Evolutionary conservation across 2,888 invertebrate species (phyloP), one percentile per base, ranked within the genome.

Genomic region (Chorisops tibialis): DNA sequence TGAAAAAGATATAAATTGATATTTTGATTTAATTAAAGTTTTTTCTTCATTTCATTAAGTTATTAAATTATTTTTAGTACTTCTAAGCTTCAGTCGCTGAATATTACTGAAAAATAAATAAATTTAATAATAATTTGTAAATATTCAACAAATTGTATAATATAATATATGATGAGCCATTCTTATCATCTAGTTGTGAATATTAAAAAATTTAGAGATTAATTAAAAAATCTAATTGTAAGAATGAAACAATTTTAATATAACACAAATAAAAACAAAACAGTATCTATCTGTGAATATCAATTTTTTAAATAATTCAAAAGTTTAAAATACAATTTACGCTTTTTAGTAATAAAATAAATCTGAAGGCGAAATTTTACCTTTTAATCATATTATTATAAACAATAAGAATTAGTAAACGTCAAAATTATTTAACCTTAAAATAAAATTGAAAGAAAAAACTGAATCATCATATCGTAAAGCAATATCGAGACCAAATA

Each of bases 211-310:
- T 16, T 45, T 16, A 39, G 39, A 14, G n/a, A 39, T 39, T 4
- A 39, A 16, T 30, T 30, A 30, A 16, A 16, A 45, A 5, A 5
- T 5, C 1, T 41, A 2, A 41, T 3, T 45, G 16, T 39, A 16
- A 14, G 39, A 39, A 12, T 16, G 39, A 39, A 39, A 39, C 39
- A 11, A 39, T n/a, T 16, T 14, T 16, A 39, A 45, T 16, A 18
- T 41, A 41, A 41, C 19, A 3, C 5, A 4, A 14, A 39, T 39
- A 54, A 56, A 37, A 38, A 52, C 30, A 35, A 38, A 52, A 52
- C 56, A 56, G 56, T 56, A 56, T 56, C 56, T 35, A 56, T 56
- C 56, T 56, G 56, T 56, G 56, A 56, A 35, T 56, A 43, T 30
- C 21, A 43, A 56, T 18, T 56, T 56, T 41, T 56, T 24, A 43